Conservation (phyloP, 2,113 vertebrate species). For the Todiramphus saurophagus region DNA sequence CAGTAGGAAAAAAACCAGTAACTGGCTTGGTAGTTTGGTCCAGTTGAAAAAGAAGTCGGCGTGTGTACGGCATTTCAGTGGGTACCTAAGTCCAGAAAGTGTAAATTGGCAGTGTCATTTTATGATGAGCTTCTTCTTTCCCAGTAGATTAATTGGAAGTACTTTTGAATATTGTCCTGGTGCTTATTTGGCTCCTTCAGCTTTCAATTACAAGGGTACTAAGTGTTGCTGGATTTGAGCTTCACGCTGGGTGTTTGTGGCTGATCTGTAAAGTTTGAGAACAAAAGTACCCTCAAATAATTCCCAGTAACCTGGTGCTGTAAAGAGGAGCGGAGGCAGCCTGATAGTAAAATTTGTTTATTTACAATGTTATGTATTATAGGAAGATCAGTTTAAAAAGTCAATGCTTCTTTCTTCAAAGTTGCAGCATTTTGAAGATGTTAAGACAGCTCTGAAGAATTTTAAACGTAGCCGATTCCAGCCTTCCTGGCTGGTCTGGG, state of each 20-base stretch:
- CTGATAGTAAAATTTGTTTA: conserved; percentile 63
- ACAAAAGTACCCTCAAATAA: background rate
- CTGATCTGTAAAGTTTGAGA: background rate
- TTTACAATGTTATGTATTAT: conserved; percentile 57
- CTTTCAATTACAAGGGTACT: background rate
- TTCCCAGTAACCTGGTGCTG: background rate
- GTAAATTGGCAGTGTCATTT: background rate
- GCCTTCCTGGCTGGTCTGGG: conserved; percentile 3
- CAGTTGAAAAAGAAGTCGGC: background rate
- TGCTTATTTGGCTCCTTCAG: background rate
- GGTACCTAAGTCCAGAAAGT: background rate
- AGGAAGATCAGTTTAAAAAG: conserved; percentile 67
- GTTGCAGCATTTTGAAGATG: conserved; percentile 38
- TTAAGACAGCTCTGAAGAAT: conserved; percentile 47
- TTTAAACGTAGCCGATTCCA: conserved; percentile 36
- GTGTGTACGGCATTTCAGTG: background rate
- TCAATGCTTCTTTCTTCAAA: conserved; percentile 40
- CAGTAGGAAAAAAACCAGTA: background rate
- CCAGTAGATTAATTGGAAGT: background rate
- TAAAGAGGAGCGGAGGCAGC: background rate
- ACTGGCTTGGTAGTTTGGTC: background rate
- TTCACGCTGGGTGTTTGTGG: background rate
- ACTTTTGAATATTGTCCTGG: background rate
- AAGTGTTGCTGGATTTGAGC: background rate
- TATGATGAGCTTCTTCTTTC: background rate